Conservation (phyloP, 2,797 vertebrate species). For the Naso thynnoides region DNA sequence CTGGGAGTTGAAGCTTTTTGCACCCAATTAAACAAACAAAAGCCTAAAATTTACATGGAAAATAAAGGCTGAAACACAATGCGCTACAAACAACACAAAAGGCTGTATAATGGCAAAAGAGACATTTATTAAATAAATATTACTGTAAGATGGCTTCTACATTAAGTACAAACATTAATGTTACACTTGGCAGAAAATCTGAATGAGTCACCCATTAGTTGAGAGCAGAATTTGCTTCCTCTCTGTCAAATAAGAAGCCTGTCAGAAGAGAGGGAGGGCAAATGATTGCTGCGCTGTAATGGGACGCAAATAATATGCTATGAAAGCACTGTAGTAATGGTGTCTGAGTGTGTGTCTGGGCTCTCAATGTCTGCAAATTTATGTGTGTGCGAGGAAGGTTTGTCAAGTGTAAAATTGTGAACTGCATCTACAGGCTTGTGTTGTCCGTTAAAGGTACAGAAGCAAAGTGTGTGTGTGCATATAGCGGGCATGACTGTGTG, state of each 20-base stretch:
- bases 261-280: slow-evolving; percentile 17
- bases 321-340: slow-evolving; percentile 34
- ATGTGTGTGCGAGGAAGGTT: slow-evolving; percentile 9
- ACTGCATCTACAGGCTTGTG: slow-evolving; percentile 1
- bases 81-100: not conserved
- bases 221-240: slow-evolving; percentile 34
- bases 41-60: not conserved
- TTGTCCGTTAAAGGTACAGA: slow-evolving; percentile 4
- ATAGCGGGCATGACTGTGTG: slow-evolving; percentile 10
- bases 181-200: slow-evolving; percentile 39
- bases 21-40: slow-evolving; percentile 26
- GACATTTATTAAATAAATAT: slow-evolving; percentile 39
- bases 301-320: slow-evolving; percentile 39
- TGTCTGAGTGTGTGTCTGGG: slow-evolving; percentile 38
- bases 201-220: slow-evolving; percentile 43
- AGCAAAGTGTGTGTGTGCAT: slow-evolving; percentile 7
- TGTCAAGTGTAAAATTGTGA: slow-evolving; percentile 33
- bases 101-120: slow-evolving; percentile 19
- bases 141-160: slow-evolving; percentile 32
- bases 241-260: slow-evolving; percentile 45
- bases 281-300: slow-evolving; percentile 43
- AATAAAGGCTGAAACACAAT: slow-evolving; percentile 4
- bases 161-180: slow-evolving; percentile 38
- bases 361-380: not conserved
- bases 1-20: slow-evolving; percentile 38